Evolutionary conservation across 2,797 vertebrate species (phyloP), one percentile per base, ranked within the genome.

Genomic region (Propithecus perrieri): DNA sequence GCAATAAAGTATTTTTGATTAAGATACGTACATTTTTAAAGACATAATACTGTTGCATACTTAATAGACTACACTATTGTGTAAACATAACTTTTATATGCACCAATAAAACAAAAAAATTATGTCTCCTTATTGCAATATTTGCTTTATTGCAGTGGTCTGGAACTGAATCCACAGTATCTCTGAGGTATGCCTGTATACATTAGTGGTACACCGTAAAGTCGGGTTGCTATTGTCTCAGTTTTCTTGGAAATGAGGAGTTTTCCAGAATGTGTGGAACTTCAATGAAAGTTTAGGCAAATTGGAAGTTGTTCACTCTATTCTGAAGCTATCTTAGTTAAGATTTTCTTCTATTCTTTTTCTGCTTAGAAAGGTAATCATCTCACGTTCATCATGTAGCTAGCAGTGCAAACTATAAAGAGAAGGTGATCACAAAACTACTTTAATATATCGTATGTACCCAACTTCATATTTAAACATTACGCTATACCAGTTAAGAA

Each of bases 301-400:
- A 84, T 30, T n/a, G 22, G 46, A 55, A 87, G 28, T 43, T 35
- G 4, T 30, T 76, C 48, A 69, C 28, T 18, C 30, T 87, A 50
- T 30, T 92, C 33, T 57, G 26, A 80, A 53, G 26, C 53, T 79
- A 24, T 30, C 30, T 71, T 71, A 67, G 18, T 35, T 65, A 48
- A 35, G 55, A 83, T 85, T 90, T 63, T 22, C 48, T 96, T 95
- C 46, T 46, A 55, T 14, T 69, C n/a, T 72, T 87, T 87, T 87
- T 20, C 46, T 46, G 17, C 50, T 96, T 55, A 57, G n/a, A 95
- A 95, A 86, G 69, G 24, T 61, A 67, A 28, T 18, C 63, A n/a
- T 46, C 33, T 91, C 33, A 89, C 59, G 43, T 74, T 50, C 14
- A 80, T 38, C 26, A 84, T 55, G 53, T 59, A 84, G 35, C 26